phyloP scores from a whole-genome alignment of 2,797 vertebrate genomes.

The Anabacerthia variegaticeps region DNA sequence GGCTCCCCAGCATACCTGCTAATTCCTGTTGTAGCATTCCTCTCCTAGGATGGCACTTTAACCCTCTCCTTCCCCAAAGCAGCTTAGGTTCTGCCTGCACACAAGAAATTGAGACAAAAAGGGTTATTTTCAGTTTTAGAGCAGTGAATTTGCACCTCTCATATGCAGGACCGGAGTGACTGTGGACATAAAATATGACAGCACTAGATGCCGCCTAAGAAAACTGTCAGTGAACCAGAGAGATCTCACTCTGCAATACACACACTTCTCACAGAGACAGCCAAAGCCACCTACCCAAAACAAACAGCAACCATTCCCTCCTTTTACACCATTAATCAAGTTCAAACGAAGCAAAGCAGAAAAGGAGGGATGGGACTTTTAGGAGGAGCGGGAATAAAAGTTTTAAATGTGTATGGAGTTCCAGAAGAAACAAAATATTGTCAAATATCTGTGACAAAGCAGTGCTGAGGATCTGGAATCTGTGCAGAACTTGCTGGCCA shows the following conservation, averaged over 20 bases:
- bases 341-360: background rate
- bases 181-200: background rate
- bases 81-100: background rate
- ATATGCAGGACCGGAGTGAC: background rate
- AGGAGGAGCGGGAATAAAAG: slow-evolving; percentile 13
- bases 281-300: background rate
- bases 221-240: background rate
- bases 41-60: background rate
- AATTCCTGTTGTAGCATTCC: slow-evolving; percentile 9
- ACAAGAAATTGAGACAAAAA: background rate
- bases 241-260: background rate
- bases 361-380: background rate
- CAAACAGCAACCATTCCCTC: background rate
- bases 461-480: slow-evolving; percentile 7
- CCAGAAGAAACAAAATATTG: background rate
- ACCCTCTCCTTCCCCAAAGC: background rate
- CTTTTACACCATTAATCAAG: background rate
- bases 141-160: background rate
- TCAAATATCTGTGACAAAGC: background rate
- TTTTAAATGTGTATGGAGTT: background rate
- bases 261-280: background rate
- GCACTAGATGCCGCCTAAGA: background rate
- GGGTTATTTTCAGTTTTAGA: background rate
- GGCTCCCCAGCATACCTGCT: background rate
- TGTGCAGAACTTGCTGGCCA: slow-evolving; percentile 49